Percentiles rank a stretch among this genome's conserved stretches.
Conservation (phyloP, 2,888 invertebrate species). For the Tryphoninae sp. region DNA sequence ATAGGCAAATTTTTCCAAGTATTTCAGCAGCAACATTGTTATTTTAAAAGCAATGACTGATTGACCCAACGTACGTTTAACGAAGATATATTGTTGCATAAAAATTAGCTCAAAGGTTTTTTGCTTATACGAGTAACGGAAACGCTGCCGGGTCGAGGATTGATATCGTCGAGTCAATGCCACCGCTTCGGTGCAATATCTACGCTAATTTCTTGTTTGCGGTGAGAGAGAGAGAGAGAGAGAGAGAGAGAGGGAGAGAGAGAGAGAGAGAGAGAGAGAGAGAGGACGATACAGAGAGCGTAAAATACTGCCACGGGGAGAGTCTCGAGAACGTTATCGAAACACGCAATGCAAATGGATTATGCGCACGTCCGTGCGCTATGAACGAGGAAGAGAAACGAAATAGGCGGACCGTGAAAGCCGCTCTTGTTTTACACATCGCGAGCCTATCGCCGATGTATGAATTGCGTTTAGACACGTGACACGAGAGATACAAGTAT, state of each 20-base stretch:
- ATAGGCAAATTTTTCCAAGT: too few relatives aligned
- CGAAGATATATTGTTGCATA: too few relatives aligned
- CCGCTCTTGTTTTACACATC: slow-evolving; percentile 35
- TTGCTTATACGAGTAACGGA: slow-evolving; percentile 7
- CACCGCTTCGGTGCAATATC: slow-evolving; percentile 51
- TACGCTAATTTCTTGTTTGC: slow-evolving; percentile 55
- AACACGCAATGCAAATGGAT: slow-evolving; percentile 78
- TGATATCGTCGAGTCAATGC: slow-evolving; percentile 57
- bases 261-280: slow-evolving; percentile 65
- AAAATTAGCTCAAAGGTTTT: slow-evolving; percentile 22
- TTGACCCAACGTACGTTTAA: too few relatives aligned
- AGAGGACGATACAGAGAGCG: slow-evolving; percentile 66
- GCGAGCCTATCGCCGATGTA: slow-evolving; percentile 56
- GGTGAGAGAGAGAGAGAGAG: slow-evolving; percentile 9
- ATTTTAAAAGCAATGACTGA: too few relatives aligned
- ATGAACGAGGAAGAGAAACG: slow-evolving; percentile 49
- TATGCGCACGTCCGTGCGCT: slow-evolving; percentile 54
- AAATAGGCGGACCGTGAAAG: slow-evolving; percentile 47
- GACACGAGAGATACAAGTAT: slow-evolving; percentile 40
- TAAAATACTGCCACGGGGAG: slow-evolving; percentile 75
- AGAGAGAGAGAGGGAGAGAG: slow-evolving; percentile 14
- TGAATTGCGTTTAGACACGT: slow-evolving; percentile 62
- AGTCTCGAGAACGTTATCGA: slow-evolving; percentile 75
- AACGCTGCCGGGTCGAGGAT: slow-evolving; percentile 26
- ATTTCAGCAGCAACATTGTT: too few relatives aligned